These are phyloP conservation scores for Tachycineta bicolor DNA, from an alignment of 2,113 vertebrate genomes.

Conservation along the genomic window DNA sequence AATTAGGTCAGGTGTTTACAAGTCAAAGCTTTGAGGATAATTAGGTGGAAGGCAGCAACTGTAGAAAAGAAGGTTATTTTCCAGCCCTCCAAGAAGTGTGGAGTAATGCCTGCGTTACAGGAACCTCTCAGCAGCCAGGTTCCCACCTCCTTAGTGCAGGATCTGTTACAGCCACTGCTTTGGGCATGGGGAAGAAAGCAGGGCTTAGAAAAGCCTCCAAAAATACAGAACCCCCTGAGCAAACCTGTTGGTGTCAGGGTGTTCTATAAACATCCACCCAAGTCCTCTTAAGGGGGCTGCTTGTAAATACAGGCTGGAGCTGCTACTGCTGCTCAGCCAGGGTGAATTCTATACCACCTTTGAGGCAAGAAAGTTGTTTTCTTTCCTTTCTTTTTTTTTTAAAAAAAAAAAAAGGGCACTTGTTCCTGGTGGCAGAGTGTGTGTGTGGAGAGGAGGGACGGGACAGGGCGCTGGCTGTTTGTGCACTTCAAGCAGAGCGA, in stretches of 20 bases:
- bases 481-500: conserved; percentile 59
- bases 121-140: neutral
- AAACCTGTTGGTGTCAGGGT: neutral
- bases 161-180: neutral
- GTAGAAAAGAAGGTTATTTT: conserved; percentile 43
- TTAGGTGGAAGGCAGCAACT: conserved; percentile 62
- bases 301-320: neutral
- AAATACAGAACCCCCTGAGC: conserved; percentile 18
- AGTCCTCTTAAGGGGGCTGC: conserved; percentile 42
- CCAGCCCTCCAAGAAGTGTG: conserved; percentile 49
- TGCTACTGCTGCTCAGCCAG: neutral
- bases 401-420: conserved; percentile 12
- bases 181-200: neutral
- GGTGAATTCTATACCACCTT: conserved; percentile 44
- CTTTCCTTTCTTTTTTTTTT: neutral
- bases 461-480: conserved; percentile 54
- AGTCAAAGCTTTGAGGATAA: conserved; percentile 65
- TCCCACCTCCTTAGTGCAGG: conserved; percentile 35
- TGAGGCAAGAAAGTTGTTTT: conserved; percentile 3
- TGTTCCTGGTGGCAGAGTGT: neutral
- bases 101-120: neutral
- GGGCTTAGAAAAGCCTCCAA: conserved; percentile 32
- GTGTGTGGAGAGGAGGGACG: neutral
- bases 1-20: conserved; percentile 74
- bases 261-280: neutral